A percentile compares a stretch with the other conserved stretches of the same genome.
Conservation (phyloP, 2,113 vertebrate genomes). For the Nannospalax galili region DNA sequence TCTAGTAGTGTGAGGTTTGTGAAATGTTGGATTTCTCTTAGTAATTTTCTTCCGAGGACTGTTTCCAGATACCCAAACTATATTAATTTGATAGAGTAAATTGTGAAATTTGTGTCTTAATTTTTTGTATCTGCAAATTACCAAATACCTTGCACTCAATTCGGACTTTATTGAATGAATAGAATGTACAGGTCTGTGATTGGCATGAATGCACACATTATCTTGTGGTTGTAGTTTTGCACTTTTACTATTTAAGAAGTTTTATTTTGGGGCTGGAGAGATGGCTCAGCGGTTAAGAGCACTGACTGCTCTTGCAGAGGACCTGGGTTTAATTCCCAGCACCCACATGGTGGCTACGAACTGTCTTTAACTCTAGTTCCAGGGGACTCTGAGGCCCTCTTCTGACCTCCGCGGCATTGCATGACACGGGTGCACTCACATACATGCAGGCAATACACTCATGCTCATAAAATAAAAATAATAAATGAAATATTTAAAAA, state of each 20-base stretch:
- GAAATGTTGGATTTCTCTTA: background rate
- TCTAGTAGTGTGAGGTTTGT: background rate
- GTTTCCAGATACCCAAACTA: background rate
- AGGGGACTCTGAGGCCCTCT: no score
- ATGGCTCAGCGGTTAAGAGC: no score
- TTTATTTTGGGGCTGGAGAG: no score
- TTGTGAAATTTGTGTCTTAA: background rate
- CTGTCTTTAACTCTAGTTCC: no score
- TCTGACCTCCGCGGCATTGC: no score
- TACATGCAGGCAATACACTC: no score
- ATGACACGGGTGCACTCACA: no score
- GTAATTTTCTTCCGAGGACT: background rate
- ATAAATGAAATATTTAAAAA: no score
- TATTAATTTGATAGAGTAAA: background rate
- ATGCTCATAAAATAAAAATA: no score
- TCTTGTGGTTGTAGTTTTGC: background rate
- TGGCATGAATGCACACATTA: background rate
- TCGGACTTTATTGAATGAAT: constrained; percentile 1
- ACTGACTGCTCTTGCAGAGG: no score
- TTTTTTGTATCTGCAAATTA: constrained; percentile 24
- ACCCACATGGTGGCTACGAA: no score
- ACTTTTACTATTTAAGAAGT: background rate
- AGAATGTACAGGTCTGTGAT: background rate
- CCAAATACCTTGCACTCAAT: background rate
- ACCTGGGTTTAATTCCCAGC: no score